These are phyloP conservation scores for Porites lutea DNA, from an alignment of 64 coral and sea anemone species.

Conservation along the genomic window DNA sequence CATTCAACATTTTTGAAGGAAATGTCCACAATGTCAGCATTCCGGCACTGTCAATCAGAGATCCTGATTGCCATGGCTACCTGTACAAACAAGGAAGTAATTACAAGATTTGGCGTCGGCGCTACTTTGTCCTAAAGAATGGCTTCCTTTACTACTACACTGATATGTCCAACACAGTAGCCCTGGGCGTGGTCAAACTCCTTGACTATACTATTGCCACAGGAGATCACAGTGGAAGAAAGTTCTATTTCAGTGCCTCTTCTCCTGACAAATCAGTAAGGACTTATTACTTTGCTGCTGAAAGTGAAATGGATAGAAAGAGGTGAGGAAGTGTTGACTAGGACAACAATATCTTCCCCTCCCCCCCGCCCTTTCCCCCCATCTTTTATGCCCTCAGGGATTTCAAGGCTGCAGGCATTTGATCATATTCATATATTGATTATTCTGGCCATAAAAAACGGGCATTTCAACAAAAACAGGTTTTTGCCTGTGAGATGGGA, in stretches of 20 bases:
- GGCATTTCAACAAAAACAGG: no score
- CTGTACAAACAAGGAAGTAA: slow-evolving; percentile 84
- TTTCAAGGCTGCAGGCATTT: no score
- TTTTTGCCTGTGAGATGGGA: no score
- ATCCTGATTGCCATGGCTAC: slow-evolving; percentile 99
- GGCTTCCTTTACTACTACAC: slow-evolving; percentile 98
- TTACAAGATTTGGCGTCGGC: slow-evolving; percentile 80
- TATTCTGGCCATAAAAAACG: no score
- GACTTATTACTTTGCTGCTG: slow-evolving; percentile 79
- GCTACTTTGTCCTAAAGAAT: slow-evolving; percentile 97
- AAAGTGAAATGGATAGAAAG: slow-evolving; percentile 86
- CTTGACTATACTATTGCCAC: slow-evolving; percentile 65
- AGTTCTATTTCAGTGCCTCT: slow-evolving; percentile 73
- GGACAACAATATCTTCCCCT: no score
- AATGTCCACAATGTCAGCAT: slow-evolving; percentile 99
- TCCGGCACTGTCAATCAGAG: slow-evolving; percentile 94
- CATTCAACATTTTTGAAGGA: slow-evolving; percentile 82
- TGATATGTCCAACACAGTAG: slow-evolving; percentile 95
- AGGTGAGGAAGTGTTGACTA: slow-evolving; percentile 46
- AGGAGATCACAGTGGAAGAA: slow-evolving; percentile 76
- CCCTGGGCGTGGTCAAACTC: slow-evolving; percentile 87
- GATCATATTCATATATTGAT: no score
- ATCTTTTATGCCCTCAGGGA: no score
- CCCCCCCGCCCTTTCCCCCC: no score
- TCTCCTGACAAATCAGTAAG: slow-evolving; percentile 54